Evolutionary conservation across 2,797 vertebrate species (phyloP), one percentile per base, ranked within the genome.

Genomic region (Hylomyscus alleni): DNA sequence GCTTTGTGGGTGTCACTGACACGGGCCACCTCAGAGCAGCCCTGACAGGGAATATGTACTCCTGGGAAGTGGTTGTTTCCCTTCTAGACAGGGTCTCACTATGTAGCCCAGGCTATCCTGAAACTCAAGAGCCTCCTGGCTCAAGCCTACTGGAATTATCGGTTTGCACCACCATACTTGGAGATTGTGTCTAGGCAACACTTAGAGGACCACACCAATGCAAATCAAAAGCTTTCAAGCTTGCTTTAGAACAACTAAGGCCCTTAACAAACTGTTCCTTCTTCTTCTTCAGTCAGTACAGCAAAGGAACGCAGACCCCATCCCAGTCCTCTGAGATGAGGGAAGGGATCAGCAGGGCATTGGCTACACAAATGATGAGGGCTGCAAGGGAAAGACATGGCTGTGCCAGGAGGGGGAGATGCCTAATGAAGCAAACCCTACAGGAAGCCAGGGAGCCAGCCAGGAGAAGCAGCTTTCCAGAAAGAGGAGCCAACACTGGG

Each of bases 161-260:
- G 29, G 20, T 47, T 24, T 17, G 56, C 10, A 60, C 40, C 6
- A 34, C 37, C 37, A n/a, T 22, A n/a, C 20, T 4, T 26, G 92
- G 44, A 77, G 8, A 89, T 2, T 56, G 19, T 84, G 22, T 84
- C 40, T 4, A 14, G 77, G 52, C 85, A 90, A 87, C 65, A 87
- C 67, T 73, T 84, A 75, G 65, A 94, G 90, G 72, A 60, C n/a
- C 90, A 78, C 65, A 85, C 19, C 19, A 69, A 89, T 82, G 82
- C 10, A 58, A 65, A 82, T 31, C 24, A 34, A 40, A 82, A 82
- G 90, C 60, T 14, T 78, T 90, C 80, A 77, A 80, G 34, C 31
- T 56, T 84, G 13, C n/a, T 34, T 76, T 60, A 34, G 40, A 62
- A 76, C 44, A 50, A 65, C 24, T 17, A 37, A 73, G 19, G 50